phyloP scores from a whole-genome alignment of 2,797 vertebrate species.

The Leontopithecus rosalia region DNA sequence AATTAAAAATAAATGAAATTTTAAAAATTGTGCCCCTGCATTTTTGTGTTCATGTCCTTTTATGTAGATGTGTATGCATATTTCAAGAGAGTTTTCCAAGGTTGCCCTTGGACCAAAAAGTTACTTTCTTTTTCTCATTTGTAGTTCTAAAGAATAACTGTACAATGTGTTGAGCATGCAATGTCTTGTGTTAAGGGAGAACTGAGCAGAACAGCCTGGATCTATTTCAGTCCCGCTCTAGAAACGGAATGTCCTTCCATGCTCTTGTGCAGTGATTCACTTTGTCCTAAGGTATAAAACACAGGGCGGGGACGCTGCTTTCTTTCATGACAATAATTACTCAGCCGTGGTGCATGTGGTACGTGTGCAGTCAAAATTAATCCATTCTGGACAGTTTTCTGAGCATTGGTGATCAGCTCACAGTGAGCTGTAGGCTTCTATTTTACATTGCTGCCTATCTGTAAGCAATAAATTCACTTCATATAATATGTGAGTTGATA shows the following conservation, averaged over 20 bases:
- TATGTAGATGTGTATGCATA: neutral
- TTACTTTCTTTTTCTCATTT: neutral
- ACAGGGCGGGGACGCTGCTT: rapidly evolving
- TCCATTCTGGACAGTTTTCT: neutral
- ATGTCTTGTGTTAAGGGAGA: neutral
- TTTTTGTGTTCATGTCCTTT: neutral
- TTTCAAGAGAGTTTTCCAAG: neutral
- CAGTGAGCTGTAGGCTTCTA: neutral
- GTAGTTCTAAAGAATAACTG: neutral
- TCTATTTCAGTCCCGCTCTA: neutral
- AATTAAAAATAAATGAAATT: no score
- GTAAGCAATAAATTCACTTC: neutral
- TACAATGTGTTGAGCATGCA: neutral
- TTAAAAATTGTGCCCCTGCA: neutral
- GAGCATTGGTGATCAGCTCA: neutral
- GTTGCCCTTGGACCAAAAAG: neutral
- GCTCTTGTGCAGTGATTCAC: neutral
- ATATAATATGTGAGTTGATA: neutral
- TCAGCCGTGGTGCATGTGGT: neutral
- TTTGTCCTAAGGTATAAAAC: neutral
- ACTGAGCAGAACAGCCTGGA: neutral
- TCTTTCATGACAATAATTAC: neutral
- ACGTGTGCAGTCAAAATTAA: neutral
- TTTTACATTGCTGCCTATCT: neutral
- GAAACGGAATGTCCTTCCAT: neutral